Percentiles rank a stretch among this genome's conserved stretches.
phyloP scores from a whole-genome alignment of 2,888 invertebrate species.

The Blera fallax region DNA sequence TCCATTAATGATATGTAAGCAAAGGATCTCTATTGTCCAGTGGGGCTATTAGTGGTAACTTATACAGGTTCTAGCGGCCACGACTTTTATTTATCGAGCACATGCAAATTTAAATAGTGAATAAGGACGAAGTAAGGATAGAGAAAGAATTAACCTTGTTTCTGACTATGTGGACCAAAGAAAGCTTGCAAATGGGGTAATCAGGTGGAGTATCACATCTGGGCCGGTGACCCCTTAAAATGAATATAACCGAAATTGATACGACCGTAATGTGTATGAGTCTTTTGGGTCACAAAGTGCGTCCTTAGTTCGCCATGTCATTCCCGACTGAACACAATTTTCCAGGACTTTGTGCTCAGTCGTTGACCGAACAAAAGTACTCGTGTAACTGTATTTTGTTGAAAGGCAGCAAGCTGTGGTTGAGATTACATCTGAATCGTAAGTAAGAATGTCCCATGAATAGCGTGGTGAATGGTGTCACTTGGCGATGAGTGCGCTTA shows the following conservation, averaged over 20 bases:
- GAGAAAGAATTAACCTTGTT: too few species aligned
- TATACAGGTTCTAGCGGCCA: neutral
- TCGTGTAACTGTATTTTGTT: neutral
- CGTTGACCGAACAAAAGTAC: constrained; percentile 8
- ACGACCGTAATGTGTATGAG: too few species aligned
- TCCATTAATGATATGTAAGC: constrained; percentile 45
- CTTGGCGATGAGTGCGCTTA: too few species aligned
- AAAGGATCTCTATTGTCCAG: constrained; percentile 5
- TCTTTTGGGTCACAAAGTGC: too few species aligned
- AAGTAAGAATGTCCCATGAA: too few species aligned
- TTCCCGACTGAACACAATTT: too few species aligned
- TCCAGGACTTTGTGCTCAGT: constrained; percentile 21
- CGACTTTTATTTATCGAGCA: constrained; percentile 5
- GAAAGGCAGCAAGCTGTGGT: neutral
- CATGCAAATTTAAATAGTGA: constrained; percentile 11
- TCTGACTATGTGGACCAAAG: too few species aligned
- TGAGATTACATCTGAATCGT: too few species aligned
- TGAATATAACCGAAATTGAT: neutral
- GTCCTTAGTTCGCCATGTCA: too few species aligned
- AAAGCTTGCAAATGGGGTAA: too few species aligned
- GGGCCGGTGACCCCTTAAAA: neutral
- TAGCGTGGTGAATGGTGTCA: too few species aligned
- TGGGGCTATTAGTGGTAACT: constrained; percentile 6
- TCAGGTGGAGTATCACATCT: too few species aligned
- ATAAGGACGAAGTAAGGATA: neutral